A percentile compares a stretch with the other conserved stretches of the same genome.
These are phyloP conservation scores for Microctenopoma lineatum DNA, from an alignment of 2,797 vertebrate species.

Conservation along the genomic window DNA sequence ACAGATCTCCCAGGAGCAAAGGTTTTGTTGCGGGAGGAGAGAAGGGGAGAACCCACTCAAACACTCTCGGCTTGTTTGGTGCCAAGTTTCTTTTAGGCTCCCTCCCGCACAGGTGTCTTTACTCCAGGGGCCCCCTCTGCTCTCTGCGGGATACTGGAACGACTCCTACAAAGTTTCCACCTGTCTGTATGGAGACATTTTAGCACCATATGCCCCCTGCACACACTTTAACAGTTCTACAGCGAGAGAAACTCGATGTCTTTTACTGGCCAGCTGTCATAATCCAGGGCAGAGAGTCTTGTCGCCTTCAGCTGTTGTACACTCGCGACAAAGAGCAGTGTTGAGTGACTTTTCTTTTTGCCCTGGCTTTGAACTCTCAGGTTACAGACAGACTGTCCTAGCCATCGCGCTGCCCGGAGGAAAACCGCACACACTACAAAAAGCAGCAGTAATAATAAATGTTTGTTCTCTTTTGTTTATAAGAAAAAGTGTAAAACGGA, in stretches of 20 bases:
- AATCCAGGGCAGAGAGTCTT: conserved; percentile 15
- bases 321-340: conserved; percentile 27
- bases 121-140: conserved; percentile 18
- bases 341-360: neutral
- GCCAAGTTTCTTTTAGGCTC: conserved; percentile 40
- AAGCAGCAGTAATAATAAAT: neutral
- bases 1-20: conserved; percentile 52
- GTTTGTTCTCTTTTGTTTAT: neutral
- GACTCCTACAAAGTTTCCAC: conserved; percentile 50
- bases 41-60: conserved; percentile 38
- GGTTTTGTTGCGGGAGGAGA: conserved; percentile 10
- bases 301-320: conserved; percentile 62
- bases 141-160: conserved; percentile 32
- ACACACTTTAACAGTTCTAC: conserved; percentile 4
- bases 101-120: conserved; percentile 53
- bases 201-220: neutral
- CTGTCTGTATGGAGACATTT: conserved; percentile 46
- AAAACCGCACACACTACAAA: neutral
- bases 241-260: conserved; percentile 41
- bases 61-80: conserved; percentile 27
- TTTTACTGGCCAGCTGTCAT: conserved; percentile 69
- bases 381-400: neutral
- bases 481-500: neutral
- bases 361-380: conserved; percentile 10
- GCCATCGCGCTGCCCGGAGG: neutral